Base-by-base conservation (phyloP, 2,888 invertebrate genomes). In the Polyploca ridens region DNA sequence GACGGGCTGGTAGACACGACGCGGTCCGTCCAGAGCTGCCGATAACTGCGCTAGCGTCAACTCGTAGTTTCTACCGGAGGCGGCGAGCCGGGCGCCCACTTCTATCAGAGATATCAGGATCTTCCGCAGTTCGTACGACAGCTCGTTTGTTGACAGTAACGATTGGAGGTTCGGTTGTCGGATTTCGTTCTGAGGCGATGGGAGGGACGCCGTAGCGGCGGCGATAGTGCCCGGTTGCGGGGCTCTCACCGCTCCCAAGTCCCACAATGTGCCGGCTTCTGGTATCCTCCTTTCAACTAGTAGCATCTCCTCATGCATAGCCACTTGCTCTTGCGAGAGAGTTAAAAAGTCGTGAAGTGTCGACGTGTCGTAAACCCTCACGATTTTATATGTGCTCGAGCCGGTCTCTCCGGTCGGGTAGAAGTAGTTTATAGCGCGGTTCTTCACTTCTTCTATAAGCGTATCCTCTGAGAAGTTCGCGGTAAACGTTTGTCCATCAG, bases 91-190 rank as follows among this genome's bases (percentile, higher is more conserved):
- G 0, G 94, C 94, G 0, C 94, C 94, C 0, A 92, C 93, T 80
- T 93, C 93, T 38, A 94, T 88, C 27, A 94, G 70, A 1, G 93
- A 93, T 70, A 94, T 94, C 0, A 94, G 70, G 35, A 94, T 94
- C 69, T 94, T 94, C 3, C 86, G 76, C 49, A 94, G 69, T 65
- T 94, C 94, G 44, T 84, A 90, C 0, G 93, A 89, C 4, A 94
- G 64, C 68, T 94, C 94, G 64, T 94, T 93, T 0, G 94, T 94
- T 0, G 94, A 91, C 0, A 94, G 75, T 3, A 94, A 69, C 0
- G 94, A 89, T 64, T 93, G 93, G 0, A 94, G 78, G 63, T 94
- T 91, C 0, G 93, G 94, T 64, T 93, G 93, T 8, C 90, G 74
- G 0, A 88, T 72, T 0, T 83, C 66, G 66, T 81, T 85, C 54